Evolutionary conservation across 2,113 vertebrate species (phyloP).

Genomic region (Prolemur simus): DNA sequence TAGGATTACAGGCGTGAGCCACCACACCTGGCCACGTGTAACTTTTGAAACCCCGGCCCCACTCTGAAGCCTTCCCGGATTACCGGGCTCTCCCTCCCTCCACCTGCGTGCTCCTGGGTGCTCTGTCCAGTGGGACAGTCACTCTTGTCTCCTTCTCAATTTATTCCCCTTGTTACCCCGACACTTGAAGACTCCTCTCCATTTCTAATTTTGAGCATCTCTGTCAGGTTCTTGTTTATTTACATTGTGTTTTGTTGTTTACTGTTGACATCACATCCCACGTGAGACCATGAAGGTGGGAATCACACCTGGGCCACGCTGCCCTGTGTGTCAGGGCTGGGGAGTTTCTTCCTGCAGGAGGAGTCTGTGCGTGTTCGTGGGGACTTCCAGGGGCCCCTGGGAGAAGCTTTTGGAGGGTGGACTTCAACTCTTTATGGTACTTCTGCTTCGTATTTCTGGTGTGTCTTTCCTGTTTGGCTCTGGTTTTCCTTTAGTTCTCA

Average conservation of each 20-base stretch:
- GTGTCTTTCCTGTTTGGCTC: neutral
- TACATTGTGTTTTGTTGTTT: neutral
- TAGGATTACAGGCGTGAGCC: no score
- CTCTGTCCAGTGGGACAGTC: accelerated
- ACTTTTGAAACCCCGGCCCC: neutral
- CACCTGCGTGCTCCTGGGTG: accelerated
- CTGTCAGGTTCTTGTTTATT: neutral
- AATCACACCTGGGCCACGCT: no score
- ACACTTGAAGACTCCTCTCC: neutral
- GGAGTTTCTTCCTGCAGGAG: neutral
- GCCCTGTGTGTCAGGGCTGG: no score
- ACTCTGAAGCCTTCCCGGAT: neutral
- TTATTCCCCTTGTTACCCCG: accelerated
- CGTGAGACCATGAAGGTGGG: no score
- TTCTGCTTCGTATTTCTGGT: neutral
- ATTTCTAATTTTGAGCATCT: neutral
- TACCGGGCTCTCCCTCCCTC: accelerated
- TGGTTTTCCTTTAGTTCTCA: neutral
- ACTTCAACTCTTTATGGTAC: accelerated
- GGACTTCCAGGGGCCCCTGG: accelerated
- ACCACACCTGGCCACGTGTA: neutral
- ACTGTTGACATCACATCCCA: neutral
- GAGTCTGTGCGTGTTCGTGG: accelerated
- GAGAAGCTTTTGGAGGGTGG: accelerated
- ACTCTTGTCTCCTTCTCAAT: neutral